Evolutionary conservation across 2,113 vertebrate genomes (phyloP), one percentile per base, ranked within the genome.

Genomic region (Pseudopodoces humilis): DNA sequence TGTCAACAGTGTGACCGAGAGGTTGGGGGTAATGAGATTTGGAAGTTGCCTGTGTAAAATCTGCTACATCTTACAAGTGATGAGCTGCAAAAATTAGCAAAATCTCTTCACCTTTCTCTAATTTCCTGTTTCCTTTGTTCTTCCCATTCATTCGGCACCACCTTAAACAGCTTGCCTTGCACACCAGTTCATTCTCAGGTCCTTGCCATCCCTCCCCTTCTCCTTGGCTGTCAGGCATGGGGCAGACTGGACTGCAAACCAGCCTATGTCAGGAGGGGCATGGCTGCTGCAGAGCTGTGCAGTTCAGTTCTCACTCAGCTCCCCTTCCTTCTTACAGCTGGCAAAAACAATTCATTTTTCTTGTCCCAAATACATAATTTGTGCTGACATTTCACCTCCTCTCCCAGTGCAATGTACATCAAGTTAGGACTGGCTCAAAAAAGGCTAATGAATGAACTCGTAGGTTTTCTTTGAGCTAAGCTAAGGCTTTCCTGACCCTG

Each of bases 11-110:
- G 7, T 83, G 44, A 27, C 50, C 35, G 35, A 43, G 31, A 53
- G 15, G 23, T 30, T 9, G 3, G 2, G 3, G 9, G 3, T 83
- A 46, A 24, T 28, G 27, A 74, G 28, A 30, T 28, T 44, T 76
- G 24, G 24, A 78, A 41, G 9, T 50, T 65, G 20, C 47, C 30
- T 23, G 0, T 83, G 17, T 90, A 13, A 23, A 80, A 62, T n/a
- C 9, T 80, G 22, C 65, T 79, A 16, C 24, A 68, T 80, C 41
- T 31, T 72, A 37, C 5, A 49, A 22, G 15, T 0, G 0, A 7
- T 49, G 37, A 68, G 43, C 49, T 88, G 35, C 2, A 41, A 41
- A 87, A 79, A 41, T 13, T 4, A 80, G 55, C 55, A 80, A 33
- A 55, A 81, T 43, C 9, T 50, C 17, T 78, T 30, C 0, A 4